These are phyloP conservation scores for Loripinus fragilis DNA, from an alignment of 2,888 invertebrate genomes.

Conservation along the genomic window DNA sequence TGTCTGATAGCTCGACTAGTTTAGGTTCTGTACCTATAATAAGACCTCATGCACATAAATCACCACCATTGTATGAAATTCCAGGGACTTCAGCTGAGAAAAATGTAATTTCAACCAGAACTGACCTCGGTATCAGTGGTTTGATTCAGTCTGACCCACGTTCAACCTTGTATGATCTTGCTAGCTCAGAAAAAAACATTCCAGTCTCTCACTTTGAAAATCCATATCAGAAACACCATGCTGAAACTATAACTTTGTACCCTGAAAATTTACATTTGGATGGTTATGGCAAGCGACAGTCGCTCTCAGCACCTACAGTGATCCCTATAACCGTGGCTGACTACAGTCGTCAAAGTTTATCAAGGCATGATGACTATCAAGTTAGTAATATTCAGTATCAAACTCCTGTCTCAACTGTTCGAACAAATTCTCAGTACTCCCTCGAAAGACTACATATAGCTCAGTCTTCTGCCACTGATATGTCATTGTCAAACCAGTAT, in stretches of 20 bases:
- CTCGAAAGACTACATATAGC: background rate
- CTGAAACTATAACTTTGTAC: constrained; percentile 2
- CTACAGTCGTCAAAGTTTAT: background rate
- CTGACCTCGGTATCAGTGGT: background rate
- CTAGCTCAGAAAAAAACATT: background rate
- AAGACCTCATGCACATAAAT: background rate
- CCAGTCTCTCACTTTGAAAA: background rate
- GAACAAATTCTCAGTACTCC: background rate
- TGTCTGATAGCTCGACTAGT: background rate
- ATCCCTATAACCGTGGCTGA: background rate
- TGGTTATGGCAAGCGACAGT: background rate
- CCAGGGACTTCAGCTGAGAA: background rate
- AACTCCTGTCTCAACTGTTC: background rate
- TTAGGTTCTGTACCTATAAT: background rate
- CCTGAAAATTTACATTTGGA: background rate
- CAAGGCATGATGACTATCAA: background rate
- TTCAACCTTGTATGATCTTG: background rate
- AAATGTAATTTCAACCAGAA: background rate
- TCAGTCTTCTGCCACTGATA: background rate
- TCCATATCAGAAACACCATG: background rate
- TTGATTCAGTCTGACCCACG: background rate
- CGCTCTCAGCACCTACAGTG: background rate
- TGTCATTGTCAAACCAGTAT: background rate
- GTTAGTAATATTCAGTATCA: background rate
- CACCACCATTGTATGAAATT: background rate